A percentile compares a stretch with the other conserved stretches of the same genome.
These are phyloP conservation scores for Falco biarmicus DNA, from an alignment of 2,797 vertebrate species.

Conservation along the genomic window DNA sequence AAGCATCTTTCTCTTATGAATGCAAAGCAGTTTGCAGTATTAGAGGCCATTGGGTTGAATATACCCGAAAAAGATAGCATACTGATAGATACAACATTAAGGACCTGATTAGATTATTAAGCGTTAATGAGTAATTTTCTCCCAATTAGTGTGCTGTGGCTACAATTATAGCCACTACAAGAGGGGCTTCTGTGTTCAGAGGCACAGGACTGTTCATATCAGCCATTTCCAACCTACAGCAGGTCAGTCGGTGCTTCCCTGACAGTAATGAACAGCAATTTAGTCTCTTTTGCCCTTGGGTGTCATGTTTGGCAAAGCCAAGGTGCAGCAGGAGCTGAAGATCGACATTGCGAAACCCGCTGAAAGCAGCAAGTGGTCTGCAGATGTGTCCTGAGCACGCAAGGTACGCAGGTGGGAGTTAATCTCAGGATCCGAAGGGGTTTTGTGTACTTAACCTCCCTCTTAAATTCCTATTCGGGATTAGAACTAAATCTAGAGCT, in stretches of 20 bases:
- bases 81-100: neutral
- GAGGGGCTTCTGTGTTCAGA: neutral
- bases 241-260: neutral
- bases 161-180: neutral
- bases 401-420: neutral
- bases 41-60: neutral
- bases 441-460: neutral
- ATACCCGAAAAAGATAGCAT: neutral
- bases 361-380: neutral
- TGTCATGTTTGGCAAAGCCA: neutral
- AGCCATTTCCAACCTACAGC: neutral
- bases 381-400: neutral
- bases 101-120: neutral
- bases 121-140: neutral
- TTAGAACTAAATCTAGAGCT: neutral
- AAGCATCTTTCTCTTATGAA: neutral
- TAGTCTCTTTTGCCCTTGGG: neutral
- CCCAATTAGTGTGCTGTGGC: neutral
- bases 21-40: neutral
- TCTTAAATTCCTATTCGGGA: neutral
- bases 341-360: neutral
- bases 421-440: neutral
- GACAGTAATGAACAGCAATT: neutral
- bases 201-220: neutral
- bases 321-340: neutral